phyloP scores from a whole-genome alignment of 2,113 vertebrate genomes.

The Naja naja region DNA sequence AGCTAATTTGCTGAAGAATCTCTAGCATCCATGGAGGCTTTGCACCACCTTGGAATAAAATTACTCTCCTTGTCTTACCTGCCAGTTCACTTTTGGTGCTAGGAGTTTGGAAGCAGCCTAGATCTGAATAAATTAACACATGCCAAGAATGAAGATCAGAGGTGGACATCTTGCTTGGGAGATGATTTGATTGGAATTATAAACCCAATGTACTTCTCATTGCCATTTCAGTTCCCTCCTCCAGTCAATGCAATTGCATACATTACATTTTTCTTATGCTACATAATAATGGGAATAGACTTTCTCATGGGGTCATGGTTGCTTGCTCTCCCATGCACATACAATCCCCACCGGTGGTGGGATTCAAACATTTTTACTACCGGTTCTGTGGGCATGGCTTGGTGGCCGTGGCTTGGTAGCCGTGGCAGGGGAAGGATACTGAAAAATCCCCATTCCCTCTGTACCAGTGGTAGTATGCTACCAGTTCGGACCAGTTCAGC shows the following conservation, averaged over 20 bases:
- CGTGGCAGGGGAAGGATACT: too few relatives aligned
- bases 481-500: too few relatives aligned
- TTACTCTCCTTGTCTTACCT: not conserved
- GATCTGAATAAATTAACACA: not conserved
- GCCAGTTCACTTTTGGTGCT: not conserved
- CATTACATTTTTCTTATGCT: not conserved
- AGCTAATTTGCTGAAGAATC: not conserved
- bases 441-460: too few relatives aligned
- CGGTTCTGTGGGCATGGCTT: too few relatives aligned
- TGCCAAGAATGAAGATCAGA: not conserved
- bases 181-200: not conserved
- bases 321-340: too few relatives aligned
- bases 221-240: not conserved
- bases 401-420: too few relatives aligned
- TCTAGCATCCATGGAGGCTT: not conserved
- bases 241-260: not conserved
- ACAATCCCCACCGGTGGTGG: too few relatives aligned
- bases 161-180: not conserved
- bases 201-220: not conserved
- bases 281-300: not conserved
- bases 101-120: not conserved
- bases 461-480: too few relatives aligned
- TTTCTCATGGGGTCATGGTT: not conserved
- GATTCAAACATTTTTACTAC: too few relatives aligned
- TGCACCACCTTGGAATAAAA: not conserved